These are phyloP conservation scores for Pomacea maculata DNA, from an alignment of 1,140 invertebrate species.

Conservation along the genomic window DNA sequence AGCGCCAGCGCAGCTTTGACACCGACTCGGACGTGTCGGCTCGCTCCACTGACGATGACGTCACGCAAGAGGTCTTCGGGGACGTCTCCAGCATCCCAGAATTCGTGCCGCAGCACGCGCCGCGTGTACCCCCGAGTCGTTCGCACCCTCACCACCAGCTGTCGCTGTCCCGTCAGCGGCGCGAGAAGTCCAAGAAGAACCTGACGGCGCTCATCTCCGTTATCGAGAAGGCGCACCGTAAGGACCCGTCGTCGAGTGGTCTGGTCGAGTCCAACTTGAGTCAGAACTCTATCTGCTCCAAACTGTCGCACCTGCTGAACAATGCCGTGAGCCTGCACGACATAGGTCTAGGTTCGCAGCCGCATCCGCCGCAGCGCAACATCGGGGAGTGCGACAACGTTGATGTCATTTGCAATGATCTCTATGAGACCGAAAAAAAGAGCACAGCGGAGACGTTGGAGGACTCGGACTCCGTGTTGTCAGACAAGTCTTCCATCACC, in stretches of 20 bases:
- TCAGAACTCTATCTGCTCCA: slow-evolving; percentile 35
- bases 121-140: slow-evolving; percentile 9
- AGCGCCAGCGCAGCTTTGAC: slow-evolving; percentile 45
- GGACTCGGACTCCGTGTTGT: slow-evolving; percentile 43
- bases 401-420: slow-evolving; percentile 63
- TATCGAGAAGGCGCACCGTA: slow-evolving; percentile 58
- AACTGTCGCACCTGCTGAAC: slow-evolving; percentile 51
- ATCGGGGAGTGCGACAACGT: slow-evolving; percentile 60
- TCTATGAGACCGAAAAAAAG: slow-evolving; percentile 47
- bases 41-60: slow-evolving; percentile 30
- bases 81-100: slow-evolving; percentile 36
- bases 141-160: slow-evolving; percentile 3
- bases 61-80: slow-evolving; percentile 19
- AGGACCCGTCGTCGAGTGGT: slow-evolving; percentile 31
- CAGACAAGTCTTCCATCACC: slow-evolving; percentile 52
- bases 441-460: slow-evolving; percentile 33
- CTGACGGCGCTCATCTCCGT: slow-evolving; percentile 60
- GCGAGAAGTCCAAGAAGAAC: slow-evolving; percentile 52
- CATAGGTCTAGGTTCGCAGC: slow-evolving; percentile 36
- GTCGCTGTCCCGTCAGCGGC: slow-evolving; percentile 12
- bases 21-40: slow-evolving; percentile 33
- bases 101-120: slow-evolving; percentile 35
- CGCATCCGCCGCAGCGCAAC: slow-evolving; percentile 25
- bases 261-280: slow-evolving; percentile 36
- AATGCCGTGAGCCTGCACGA: slow-evolving; percentile 40